A percentile compares a stretch with the other conserved stretches of the same genome.
phyloP scores from a whole-genome alignment of 2,797 vertebrate genomes.

The Micrastur ruficollis region DNA sequence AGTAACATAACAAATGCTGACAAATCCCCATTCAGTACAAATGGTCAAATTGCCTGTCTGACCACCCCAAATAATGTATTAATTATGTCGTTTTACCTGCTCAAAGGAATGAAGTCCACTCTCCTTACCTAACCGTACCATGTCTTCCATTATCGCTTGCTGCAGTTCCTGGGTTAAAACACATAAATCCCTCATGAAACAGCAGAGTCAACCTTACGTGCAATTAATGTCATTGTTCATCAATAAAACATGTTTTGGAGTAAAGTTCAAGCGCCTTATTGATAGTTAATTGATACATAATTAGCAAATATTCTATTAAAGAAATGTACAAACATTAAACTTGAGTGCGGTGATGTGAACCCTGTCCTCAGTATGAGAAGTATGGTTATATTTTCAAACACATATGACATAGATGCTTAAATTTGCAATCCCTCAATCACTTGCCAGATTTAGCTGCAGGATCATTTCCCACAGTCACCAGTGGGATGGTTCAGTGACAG shows the following conservation, averaged over 20 bases:
- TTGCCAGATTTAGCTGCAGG: neutral
- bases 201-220: neutral
- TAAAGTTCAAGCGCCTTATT: neutral
- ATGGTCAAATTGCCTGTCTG: neutral
- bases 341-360: neutral
- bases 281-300: neutral
- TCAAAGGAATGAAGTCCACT: constrained; percentile 96
- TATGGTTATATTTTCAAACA: neutral
- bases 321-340: neutral
- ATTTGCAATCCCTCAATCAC: neutral
- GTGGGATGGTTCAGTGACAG: neutral
- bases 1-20: neutral
- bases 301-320: neutral
- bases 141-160: constrained; percentile 91
- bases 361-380: neutral
- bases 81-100: constrained; percentile 79
- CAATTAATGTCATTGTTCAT: neutral
- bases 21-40: neutral
- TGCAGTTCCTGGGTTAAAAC: constrained; percentile 82
- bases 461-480: neutral
- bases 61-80: neutral
- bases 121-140: constrained; percentile 90
- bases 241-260: neutral
- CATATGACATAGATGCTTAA: neutral
- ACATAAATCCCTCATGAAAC: neutral